Base-by-base conservation (phyloP, 2,113 vertebrate species). In the Shinisaurus crocodilurus region DNA sequence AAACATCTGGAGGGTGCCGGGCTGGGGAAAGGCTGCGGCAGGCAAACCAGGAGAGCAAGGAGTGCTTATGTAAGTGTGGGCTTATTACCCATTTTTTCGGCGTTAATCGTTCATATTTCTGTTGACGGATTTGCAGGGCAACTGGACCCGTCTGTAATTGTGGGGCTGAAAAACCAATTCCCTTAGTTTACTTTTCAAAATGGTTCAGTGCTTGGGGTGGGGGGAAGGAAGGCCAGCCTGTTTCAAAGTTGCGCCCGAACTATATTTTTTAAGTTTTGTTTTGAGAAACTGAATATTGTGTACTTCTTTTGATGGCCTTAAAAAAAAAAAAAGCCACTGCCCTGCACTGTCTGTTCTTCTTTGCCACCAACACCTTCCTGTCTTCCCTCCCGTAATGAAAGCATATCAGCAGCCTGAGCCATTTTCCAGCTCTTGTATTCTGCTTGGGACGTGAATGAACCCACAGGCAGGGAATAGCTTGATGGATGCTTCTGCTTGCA, bases 401-500 rank as follows among this genome's bases (percentile, higher is more conserved):
- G 82, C 92, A 54, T 80, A 77, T n/a, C 84, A 91, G 88, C 84
- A 82, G 34, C 70, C 70, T 92, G 89, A 81, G 72, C 67, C 43
- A 6, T 91, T 89, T 83, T 91, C 79, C 87, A 94, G 32, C 27
- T 32, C 34, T 48, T 70, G 23, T 29, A 54, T 82, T 72, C n/a
- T 57, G 27, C n/a, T 37, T 34, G 88, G 76, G 94, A 90, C 76
- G 80, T 72, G 84, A 92, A 92, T 77, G 88, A 92, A 91, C n/a
- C 82, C 94, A 77, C 80, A 89, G 87, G 75, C 82, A 94, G 79
- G 85, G 91, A 94, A 94, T 81, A 70, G 75, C 70, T 80, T 88
- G 93, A 91, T 86, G 90, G 85, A 92, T 93, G 91, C 88, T 79
- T 94, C 91, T 91, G 86, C 84, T 70, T 40, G 79, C 87, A 81